phyloP scores from a whole-genome alignment of 2,797 vertebrate genomes.

The Clamator glandarius region DNA sequence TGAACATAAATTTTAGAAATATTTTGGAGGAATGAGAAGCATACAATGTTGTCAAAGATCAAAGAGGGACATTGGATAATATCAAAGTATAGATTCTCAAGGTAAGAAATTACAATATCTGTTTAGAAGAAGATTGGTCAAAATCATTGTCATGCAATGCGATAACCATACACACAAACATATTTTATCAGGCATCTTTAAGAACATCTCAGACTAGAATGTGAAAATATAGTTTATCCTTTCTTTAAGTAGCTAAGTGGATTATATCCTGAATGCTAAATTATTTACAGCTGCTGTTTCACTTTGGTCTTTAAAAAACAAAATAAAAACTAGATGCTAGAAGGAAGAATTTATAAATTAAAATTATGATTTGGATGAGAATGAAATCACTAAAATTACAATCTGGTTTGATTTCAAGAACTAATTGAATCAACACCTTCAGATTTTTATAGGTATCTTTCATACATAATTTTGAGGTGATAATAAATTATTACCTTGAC shows the following conservation, averaged over 20 bases:
- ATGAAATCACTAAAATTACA: neutral
- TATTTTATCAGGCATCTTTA: neutral
- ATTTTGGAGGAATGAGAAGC: neutral
- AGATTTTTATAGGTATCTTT: neutral
- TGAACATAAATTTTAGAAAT: neutral
- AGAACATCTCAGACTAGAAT: neutral
- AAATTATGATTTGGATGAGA: neutral
- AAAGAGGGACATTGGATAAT: neutral
- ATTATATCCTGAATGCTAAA: neutral
- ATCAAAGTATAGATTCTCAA: neutral
- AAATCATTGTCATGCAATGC: neutral
- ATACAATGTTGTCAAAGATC: neutral
- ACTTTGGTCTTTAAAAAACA: neutral
- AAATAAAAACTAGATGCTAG: neutral
- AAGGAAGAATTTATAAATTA: neutral
- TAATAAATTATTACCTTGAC: neutral
- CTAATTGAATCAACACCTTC: neutral
- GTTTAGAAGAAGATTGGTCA: neutral
- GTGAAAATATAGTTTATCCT: neutral
- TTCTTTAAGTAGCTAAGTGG: neutral
- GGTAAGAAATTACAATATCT: neutral
- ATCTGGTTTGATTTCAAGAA: neutral
- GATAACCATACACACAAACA: neutral
- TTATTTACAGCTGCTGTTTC: neutral
- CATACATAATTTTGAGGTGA: no score